Evolutionary conservation across 1,140 invertebrate species (phyloP).

Genomic region (Drosophila fuyamai): DNA sequence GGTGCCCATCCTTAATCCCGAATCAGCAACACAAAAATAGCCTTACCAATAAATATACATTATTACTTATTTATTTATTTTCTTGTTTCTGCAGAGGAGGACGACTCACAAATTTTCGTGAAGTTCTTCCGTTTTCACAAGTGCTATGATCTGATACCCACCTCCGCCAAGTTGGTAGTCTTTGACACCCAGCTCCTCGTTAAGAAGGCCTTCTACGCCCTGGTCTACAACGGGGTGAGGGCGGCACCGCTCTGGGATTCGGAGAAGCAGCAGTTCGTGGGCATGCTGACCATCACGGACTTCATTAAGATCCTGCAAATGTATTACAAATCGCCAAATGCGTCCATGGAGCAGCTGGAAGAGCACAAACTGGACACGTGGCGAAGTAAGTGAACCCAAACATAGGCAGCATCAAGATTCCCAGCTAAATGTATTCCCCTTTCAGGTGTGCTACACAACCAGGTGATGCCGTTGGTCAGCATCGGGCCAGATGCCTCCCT

Average conservation of each 20-base stretch:
- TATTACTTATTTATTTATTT: neutral
- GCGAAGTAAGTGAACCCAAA: slow-evolving; percentile 89
- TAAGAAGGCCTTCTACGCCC: slow-evolving; percentile 99
- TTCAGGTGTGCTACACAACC: slow-evolving; percentile 91
- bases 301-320: slow-evolving; percentile 99
- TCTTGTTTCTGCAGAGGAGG: slow-evolving; percentile 93
- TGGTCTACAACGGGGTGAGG: slow-evolving; percentile 99
- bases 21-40: neutral
- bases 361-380: slow-evolving; percentile 98
- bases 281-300: slow-evolving; percentile 99
- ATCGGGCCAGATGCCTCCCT: slow-evolving; percentile 95
- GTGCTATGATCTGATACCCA: slow-evolving; percentile 99
- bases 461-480: slow-evolving; percentile 92
- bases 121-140: slow-evolving; percentile 99
- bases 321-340: slow-evolving; percentile 97
- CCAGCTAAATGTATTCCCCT: neutral
- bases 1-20: slow-evolving; percentile 85
- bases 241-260: slow-evolving; percentile 99
- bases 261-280: slow-evolving; percentile 94
- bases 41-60: no score
- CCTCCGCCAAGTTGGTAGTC: slow-evolving; percentile 99
- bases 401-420: neutral
- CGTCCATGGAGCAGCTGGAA: slow-evolving; percentile 97
- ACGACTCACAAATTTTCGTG: slow-evolving; percentile 98
- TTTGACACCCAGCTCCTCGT: slow-evolving; percentile 99